phyloP scores from a whole-genome alignment of 1,140 invertebrate species.

The Zaprionus taronus region DNA sequence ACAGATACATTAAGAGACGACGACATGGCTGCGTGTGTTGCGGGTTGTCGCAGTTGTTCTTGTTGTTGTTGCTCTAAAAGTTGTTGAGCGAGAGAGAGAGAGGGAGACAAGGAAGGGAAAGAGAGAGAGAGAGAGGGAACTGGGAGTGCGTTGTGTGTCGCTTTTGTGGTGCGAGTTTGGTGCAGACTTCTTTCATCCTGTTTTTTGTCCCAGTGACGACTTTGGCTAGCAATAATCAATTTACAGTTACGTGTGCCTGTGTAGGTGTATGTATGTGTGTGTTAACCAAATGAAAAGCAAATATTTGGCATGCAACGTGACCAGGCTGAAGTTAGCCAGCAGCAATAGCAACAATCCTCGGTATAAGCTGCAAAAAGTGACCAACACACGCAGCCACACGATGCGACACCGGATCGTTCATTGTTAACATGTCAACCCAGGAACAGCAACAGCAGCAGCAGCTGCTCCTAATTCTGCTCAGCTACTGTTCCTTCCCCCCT shows the following conservation, averaged over 20 bases:
- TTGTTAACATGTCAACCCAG: constrained; percentile 58
- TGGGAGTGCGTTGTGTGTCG: constrained; percentile 32
- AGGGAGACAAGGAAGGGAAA: neutral
- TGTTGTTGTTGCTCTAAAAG: constrained; percentile 4
- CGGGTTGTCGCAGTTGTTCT: constrained; percentile 3
- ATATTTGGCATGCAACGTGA: constrained; percentile 72
- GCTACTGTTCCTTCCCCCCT: neutral
- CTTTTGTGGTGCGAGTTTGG: constrained; percentile 36
- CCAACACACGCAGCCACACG: constrained; percentile 30
- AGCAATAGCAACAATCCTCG: constrained; percentile 46
- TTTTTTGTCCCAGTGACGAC: constrained; percentile 19
- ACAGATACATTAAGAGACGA: constrained; percentile 55
- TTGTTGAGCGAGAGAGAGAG: neutral
- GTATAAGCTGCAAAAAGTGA: constrained; percentile 39
- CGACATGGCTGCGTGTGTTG: constrained; percentile 33
- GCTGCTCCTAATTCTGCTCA: neutral
- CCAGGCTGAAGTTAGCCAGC: constrained; percentile 26
- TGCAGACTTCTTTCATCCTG: neutral
- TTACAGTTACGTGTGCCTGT: constrained; percentile 55
- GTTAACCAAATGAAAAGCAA: constrained; percentile 76
- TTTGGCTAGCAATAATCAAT: constrained; percentile 72
- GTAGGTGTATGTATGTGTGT: constrained; percentile 35
- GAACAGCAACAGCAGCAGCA: constrained; percentile 10
- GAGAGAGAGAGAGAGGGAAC: neutral
- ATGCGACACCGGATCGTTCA: neutral